Conservation (phyloP, 2,888 invertebrate species). For the Rhagophthalmus giganteus region DNA sequence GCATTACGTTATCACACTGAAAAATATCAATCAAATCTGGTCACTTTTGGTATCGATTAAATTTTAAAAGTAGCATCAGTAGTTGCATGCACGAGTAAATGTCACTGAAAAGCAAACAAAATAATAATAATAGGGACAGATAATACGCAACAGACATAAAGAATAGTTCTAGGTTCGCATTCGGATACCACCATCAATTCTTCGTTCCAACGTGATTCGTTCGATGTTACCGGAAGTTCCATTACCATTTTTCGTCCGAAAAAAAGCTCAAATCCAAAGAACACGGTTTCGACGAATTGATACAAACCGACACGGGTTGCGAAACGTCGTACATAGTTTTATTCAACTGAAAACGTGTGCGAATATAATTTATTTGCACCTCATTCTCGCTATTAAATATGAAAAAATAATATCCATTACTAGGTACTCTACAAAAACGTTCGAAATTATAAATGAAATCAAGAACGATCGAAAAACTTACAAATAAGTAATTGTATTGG, state of each 20-base stretch:
- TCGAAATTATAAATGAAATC: no score
- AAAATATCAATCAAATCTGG: no score
- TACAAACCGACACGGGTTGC: slow-evolving; percentile 63
- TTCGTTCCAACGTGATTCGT: slow-evolving; percentile 72
- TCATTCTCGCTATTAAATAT: slow-evolving; percentile 83
- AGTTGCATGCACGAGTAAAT: no score
- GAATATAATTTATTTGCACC: slow-evolving; percentile 69
- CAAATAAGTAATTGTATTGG: slow-evolving; percentile 71
- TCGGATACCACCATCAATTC: slow-evolving; percentile 73
- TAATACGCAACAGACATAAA: slow-evolving; percentile 70
- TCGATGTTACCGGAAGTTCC: slow-evolving; percentile 66
- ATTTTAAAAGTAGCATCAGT: no score
- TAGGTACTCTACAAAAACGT: slow-evolving; percentile 69
- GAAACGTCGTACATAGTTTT: slow-evolving; percentile 72
- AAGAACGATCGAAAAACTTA: slow-evolving; percentile 43
- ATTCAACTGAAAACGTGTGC: slow-evolving; percentile 69
- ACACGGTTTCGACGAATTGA: slow-evolving; percentile 66
- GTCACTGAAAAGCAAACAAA: slow-evolving; percentile 74
- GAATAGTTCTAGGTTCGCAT: slow-evolving; percentile 72
- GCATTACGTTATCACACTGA: no score
- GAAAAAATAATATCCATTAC: slow-evolving; percentile 80
- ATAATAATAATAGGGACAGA: slow-evolving; percentile 73
- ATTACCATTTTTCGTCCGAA: slow-evolving; percentile 69
- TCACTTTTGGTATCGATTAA: no score
- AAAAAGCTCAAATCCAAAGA: slow-evolving; percentile 69